Conservation (phyloP, 2,888 invertebrate species). For the Apodemia duryi region DNA sequence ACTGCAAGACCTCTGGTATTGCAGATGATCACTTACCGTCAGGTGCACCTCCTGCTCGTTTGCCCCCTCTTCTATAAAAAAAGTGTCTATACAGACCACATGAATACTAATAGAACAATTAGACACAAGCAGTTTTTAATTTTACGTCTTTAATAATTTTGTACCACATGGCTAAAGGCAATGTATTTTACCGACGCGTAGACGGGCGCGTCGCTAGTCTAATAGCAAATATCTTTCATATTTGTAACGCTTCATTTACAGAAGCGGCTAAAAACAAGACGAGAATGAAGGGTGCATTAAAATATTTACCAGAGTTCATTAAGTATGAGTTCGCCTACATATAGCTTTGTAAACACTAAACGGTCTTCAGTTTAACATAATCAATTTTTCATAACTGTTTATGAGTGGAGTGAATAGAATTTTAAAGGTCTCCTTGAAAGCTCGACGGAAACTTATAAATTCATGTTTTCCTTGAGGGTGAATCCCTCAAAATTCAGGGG, state of each 20-base stretch:
- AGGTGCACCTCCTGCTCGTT: too few species aligned
- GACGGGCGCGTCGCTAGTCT: too few species aligned
- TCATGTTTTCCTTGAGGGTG: constrained; percentile 9
- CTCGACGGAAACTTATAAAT: constrained; percentile 1
- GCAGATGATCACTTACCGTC: too few species aligned
- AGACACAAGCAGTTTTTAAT: too few species aligned
- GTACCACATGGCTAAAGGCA: too few species aligned
- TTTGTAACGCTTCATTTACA: not conserved
- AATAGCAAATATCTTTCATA: too few species aligned
- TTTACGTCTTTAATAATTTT: too few species aligned
- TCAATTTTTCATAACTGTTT: constrained; percentile 19
- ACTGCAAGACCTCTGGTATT: too few species aligned
- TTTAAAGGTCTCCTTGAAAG: constrained; percentile 2
- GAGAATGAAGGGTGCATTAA: not conserved
- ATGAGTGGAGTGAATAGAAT: constrained; percentile 6
- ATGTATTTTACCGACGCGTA: too few species aligned
- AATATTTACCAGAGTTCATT: not conserved
- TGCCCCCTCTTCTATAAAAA: too few species aligned
- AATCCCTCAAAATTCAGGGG: not conserved
- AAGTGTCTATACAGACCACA: too few species aligned
- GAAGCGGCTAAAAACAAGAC: not conserved
- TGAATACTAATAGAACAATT: too few species aligned
- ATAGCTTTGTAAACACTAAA: constrained; percentile 15
- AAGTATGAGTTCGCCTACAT: not conserved
- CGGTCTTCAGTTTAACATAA: constrained; percentile 19